Evolutionary conservation across 2,113 vertebrate genomes (phyloP).

Genomic region (Arvicanthis niloticus): DNA sequence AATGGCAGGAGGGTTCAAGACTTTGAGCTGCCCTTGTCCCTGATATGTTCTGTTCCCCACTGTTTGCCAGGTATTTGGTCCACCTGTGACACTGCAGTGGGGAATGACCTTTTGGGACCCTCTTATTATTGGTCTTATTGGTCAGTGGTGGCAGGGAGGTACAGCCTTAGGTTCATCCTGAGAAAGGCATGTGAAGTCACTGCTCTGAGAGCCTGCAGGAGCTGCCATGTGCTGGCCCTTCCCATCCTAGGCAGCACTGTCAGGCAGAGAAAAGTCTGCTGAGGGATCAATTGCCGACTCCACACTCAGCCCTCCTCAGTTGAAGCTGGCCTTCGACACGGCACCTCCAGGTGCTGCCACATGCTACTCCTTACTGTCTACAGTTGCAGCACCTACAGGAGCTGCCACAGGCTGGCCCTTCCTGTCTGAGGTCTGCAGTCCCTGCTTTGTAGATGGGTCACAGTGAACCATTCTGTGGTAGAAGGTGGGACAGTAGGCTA

Average conservation of each 20-base stretch:
- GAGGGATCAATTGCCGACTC: too few relatives aligned
- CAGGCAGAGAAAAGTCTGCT: too few relatives aligned
- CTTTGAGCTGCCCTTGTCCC: background rate
- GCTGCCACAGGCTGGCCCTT: background rate
- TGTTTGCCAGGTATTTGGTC: accelerated
- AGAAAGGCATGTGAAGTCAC: background rate
- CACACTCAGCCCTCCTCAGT: too few relatives aligned
- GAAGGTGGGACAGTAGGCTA: background rate
- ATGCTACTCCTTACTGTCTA: too few relatives aligned
- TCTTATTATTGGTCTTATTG: background rate
- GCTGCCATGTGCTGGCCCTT: background rate
- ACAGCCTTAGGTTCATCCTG: background rate
- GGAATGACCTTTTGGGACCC: accelerated
- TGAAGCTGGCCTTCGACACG: too few relatives aligned
- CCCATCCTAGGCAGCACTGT: too few relatives aligned
- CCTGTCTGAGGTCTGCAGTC: background rate
- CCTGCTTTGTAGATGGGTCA: background rate
- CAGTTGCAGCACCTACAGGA: background rate
- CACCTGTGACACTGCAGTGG: accelerated
- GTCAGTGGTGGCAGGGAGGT: background rate
- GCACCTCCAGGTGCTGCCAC: too few relatives aligned
- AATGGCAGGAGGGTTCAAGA: accelerated
- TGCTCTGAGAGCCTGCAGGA: accelerated
- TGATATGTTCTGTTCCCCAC: accelerated
- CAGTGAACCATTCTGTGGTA: background rate